Conservation (phyloP, 2,888 invertebrate genomes). For the Hypercompe scribonia region DNA sequence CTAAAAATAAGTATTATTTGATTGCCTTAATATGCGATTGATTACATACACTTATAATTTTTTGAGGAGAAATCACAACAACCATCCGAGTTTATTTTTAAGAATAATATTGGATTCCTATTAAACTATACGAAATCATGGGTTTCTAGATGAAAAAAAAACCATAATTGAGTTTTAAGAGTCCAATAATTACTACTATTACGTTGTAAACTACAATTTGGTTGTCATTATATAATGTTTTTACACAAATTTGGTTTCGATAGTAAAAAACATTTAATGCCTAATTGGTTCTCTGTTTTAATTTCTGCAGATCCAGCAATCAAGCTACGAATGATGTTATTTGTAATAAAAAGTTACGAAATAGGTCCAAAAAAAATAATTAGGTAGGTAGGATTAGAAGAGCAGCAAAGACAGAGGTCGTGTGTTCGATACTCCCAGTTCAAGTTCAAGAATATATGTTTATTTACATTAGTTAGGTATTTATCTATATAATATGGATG, state of each 20-base stretch:
- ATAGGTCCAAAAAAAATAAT: not conserved
- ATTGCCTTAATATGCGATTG: not conserved
- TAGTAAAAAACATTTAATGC: not conserved
- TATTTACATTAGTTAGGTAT: too few species aligned
- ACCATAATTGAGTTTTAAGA: conserved; percentile 1
- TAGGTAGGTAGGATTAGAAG: not conserved
- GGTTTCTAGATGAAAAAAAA: not conserved
- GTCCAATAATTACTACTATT: conserved; percentile 1
- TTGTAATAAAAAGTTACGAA: not conserved
- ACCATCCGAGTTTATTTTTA: not conserved
- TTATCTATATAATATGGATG: not conserved
- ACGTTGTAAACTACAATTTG: not conserved
- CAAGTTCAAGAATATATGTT: not conserved
- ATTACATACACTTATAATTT: not conserved
- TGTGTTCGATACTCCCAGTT: not conserved
- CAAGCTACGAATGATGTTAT: not conserved
- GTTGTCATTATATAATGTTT: conserved; percentile 3
- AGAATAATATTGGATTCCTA: not conserved
- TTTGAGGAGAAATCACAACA: not conserved
- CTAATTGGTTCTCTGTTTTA: not conserved
- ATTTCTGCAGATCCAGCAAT: not conserved
- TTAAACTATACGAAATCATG: not conserved
- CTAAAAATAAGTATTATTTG: not conserved
- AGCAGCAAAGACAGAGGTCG: not conserved
- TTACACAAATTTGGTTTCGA: not conserved